These are phyloP conservation scores for Donacobius atricapilla DNA, from an alignment of 2,113 vertebrate genomes.

Conservation along the genomic window DNA sequence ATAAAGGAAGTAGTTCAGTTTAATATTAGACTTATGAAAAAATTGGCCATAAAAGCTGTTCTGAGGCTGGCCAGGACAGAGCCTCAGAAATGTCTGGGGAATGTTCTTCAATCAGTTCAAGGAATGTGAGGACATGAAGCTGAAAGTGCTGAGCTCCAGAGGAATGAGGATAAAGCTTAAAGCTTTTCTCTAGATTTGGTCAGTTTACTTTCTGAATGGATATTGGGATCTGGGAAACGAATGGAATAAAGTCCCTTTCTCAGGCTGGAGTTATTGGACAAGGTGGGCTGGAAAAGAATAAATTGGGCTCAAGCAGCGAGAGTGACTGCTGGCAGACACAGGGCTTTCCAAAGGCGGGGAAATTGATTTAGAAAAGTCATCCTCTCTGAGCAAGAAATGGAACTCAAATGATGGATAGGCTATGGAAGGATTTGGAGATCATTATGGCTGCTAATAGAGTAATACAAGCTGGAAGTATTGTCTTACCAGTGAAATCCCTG, in stretches of 20 bases:
- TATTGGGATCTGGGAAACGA: slow-evolving; percentile 5
- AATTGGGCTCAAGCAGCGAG: neutral
- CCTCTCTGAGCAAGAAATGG: neutral
- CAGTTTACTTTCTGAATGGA: slow-evolving; percentile 22
- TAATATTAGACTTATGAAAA: slow-evolving; percentile 36
- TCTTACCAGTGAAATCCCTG: neutral
- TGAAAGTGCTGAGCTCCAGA: slow-evolving; percentile 52
- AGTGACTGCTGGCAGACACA: neutral
- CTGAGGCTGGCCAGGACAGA: slow-evolving; percentile 10
- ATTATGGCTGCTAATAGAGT: neutral
- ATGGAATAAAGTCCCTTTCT: neutral
- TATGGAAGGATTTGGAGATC: slow-evolving; percentile 9
- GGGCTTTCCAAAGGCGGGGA: neutral
- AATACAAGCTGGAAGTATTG: slow-evolving; percentile 1
- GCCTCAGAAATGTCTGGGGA: slow-evolving; percentile 34
- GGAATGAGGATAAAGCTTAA: slow-evolving; percentile 43
- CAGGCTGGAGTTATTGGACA: neutral
- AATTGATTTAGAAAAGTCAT: neutral
- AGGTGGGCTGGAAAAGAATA: neutral
- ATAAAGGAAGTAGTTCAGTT: slow-evolving; percentile 42
- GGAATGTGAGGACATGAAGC: slow-evolving; percentile 56
- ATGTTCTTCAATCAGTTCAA: slow-evolving; percentile 35
- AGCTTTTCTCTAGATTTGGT: slow-evolving; percentile 56
- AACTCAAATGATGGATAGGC: neutral
- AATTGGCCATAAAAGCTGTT: slow-evolving; percentile 8